Conservation (phyloP, 2,113 vertebrate species). For the Periophthalmus modestus region DNA sequence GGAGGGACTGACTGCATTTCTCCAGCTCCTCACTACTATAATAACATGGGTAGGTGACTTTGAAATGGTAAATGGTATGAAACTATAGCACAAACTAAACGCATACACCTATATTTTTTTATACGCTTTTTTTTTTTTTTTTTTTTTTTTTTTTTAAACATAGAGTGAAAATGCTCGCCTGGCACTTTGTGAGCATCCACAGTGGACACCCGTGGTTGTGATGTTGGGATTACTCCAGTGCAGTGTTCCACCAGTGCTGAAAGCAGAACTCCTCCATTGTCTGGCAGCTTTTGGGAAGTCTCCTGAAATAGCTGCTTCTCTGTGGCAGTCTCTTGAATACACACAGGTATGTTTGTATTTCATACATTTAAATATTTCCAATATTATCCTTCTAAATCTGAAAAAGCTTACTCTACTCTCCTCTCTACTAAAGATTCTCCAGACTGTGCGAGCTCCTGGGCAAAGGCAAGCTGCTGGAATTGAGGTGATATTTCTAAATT, state of each 20-base stretch:
- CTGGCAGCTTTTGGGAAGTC: slow-evolving; percentile 94
- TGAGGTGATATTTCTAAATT: slow-evolving; percentile 79
- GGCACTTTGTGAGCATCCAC: slow-evolving; percentile 94
- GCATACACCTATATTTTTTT: background rate
- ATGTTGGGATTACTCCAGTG: slow-evolving; percentile 95
- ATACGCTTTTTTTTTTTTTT: background rate
- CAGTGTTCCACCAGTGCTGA: slow-evolving; percentile 90
- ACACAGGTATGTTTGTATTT: slow-evolving; percentile 82
- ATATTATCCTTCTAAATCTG: background rate
- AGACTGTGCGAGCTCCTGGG: slow-evolving; percentile 88
- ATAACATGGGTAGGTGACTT: slow-evolving; percentile 86
- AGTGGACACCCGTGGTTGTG: slow-evolving; percentile 96
- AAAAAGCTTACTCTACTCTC: background rate
- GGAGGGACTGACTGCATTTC: slow-evolving; percentile 90
- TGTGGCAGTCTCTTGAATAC: slow-evolving; percentile 97
- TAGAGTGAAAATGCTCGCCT: slow-evolving; percentile 96
- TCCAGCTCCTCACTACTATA: slow-evolving; percentile 90
- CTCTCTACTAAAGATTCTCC: slow-evolving; percentile 82
- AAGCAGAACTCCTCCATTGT: slow-evolving; percentile 87
- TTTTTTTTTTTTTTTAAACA: background rate
- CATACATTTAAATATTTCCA: background rate
- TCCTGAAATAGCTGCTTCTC: slow-evolving; percentile 93
- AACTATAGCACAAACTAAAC: background rate
- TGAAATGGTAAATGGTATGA: too few species aligned
- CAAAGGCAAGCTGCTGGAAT: slow-evolving; percentile 93